Conservation (phyloP, 2,113 vertebrate genomes). For the Brienomyrus longianalis region DNA sequence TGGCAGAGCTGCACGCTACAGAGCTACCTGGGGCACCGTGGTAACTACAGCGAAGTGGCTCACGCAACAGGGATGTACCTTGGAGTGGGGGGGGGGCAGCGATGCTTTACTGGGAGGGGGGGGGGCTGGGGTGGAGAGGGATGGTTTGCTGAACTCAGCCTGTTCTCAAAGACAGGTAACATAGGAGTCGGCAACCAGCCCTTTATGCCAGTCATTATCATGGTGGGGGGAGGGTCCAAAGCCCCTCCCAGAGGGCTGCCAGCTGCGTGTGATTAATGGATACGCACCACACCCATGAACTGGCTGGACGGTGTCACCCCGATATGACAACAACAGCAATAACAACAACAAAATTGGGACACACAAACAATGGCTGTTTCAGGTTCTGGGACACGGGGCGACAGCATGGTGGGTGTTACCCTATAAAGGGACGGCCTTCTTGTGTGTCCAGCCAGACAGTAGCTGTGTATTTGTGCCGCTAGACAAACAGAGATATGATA, state of each 20-base stretch:
- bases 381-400: neutral
- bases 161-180: neutral
- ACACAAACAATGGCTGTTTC: neutral
- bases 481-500: conserved; percentile 1
- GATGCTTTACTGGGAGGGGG: neutral
- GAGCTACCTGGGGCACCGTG: conserved; percentile 67
- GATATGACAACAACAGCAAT: neutral
- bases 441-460: neutral
- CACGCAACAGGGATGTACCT: neutral
- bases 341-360: neutral
- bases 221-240: neutral
- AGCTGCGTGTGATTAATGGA: neutral
- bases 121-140: neutral
- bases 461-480: neutral
- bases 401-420: neutral
- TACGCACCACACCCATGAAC: neutral
- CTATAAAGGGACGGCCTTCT: neutral
- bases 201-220: neutral
- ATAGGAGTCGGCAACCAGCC: neutral
- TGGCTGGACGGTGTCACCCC: neutral
- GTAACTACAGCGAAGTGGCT: conserved; percentile 54
- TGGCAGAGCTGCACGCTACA: conserved; percentile 70
- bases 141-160: neutral
- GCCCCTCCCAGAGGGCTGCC: neutral
- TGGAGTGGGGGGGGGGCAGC: neutral